Evolutionary conservation across 1,140 invertebrate species (phyloP), one percentile per base, ranked within the genome.

Genomic region (Apis laboriosa): DNA sequence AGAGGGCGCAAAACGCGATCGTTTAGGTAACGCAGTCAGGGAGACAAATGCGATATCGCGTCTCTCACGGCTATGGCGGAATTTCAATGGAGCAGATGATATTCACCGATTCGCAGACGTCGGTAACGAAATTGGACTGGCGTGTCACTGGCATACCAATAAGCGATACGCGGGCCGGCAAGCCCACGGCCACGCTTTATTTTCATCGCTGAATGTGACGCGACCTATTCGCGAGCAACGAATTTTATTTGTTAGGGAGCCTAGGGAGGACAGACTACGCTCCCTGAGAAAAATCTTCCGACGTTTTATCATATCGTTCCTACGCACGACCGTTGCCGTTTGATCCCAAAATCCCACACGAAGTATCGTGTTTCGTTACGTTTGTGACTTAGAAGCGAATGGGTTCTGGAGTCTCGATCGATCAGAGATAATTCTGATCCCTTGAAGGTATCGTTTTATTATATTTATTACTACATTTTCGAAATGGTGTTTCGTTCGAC

Each of bases 61-160:
- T 88, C 86, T 88, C 86, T 88, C 90, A 71, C 87, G 80, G 84
- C 86, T 84, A 88, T 85, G 79, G 70, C 76, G 75, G 90, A 90
- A 90, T 90, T 90, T 88, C 90, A 90, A 90, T 90, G 90, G 89
- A 86, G 86, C 88, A 88, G 81, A 89, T 89, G 90, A 90, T 90
- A 90, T 90, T 90, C 88, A 84, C 81, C 86, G 89, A 90, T 90
- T 88, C 88, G 88, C 84, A 88, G 84, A 90, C 81, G 80, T 86
- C 86, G 86, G 82, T 89, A 90, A 89, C 87, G 86, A 89, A 90
- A 90, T 90, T 89, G 88, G 82, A 86, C 87, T 76, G 76, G 85
- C 80, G 82, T 89, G 88, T 89, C 80, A 86, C 64, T 82, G 87
- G 87, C 85, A 89, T 89, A 88, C 82, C 87, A 89, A 89, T 89